Conservation (phyloP, 2,113 vertebrate species). For the Cochlearius cochlearius region DNA sequence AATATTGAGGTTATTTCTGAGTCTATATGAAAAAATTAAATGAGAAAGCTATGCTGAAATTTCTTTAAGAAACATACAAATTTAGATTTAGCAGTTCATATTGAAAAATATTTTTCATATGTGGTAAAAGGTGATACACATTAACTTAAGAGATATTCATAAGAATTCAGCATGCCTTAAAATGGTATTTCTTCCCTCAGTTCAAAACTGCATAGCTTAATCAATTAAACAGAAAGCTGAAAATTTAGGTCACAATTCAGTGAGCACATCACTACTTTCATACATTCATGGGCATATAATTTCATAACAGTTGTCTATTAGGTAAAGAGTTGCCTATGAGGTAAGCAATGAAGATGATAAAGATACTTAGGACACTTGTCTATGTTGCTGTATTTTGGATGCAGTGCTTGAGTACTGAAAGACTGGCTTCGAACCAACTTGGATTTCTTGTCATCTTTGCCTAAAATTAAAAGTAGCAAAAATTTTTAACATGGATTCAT, state of each 20-base stretch:
- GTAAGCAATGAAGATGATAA: conserved; percentile 16
- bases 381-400: conserved; percentile 83
- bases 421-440: conserved; percentile 93
- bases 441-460: conserved; percentile 91
- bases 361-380: conserved; percentile 85
- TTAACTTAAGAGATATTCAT: not conserved
- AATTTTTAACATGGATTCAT: not conserved
- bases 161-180: not conserved
- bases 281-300: not conserved
- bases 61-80: not conserved
- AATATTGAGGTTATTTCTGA: not conserved
- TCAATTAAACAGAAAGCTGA: not conserved
- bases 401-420: conserved; percentile 87
- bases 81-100: not conserved
- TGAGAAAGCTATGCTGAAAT: not conserved
- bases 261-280: not conserved
- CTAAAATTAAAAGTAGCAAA: conserved; percentile 66
- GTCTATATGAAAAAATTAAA: not conserved
- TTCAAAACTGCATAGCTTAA: not conserved
- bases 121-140: not conserved
- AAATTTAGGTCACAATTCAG: not conserved
- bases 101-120: not conserved
- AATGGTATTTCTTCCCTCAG: not conserved
- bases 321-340: not conserved
- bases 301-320: not conserved